Conservation (phyloP, 2,888 invertebrate species). For the Cryptocephalus moraei region DNA sequence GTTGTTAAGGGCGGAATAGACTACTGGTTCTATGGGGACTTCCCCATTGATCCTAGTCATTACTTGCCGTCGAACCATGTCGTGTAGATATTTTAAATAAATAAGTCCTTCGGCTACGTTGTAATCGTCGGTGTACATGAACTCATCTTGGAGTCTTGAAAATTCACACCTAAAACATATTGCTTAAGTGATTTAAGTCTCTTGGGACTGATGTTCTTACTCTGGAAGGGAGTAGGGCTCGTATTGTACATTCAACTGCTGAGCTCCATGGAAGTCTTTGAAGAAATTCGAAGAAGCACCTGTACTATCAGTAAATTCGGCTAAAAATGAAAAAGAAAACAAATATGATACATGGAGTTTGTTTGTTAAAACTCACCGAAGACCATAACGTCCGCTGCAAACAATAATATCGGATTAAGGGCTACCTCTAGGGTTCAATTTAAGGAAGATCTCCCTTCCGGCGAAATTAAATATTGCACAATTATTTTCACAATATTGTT, state of each 20-base stretch:
- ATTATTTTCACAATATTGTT: too few relatives aligned
- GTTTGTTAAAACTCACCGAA: too few relatives aligned
- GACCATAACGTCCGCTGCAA: too few relatives aligned
- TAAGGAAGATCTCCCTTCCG: too few relatives aligned
- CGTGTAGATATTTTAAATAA: slow-evolving; percentile 18
- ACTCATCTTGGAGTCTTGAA: slow-evolving; percentile 18
- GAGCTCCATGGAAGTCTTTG: slow-evolving; percentile 24
- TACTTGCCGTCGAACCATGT: slow-evolving; percentile 16
- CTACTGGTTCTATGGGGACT: slow-evolving; percentile 14
- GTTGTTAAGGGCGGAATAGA: slow-evolving; percentile 13
- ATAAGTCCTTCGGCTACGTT: slow-evolving; percentile 15
- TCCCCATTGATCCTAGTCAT: slow-evolving; percentile 15
- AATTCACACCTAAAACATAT: slow-evolving; percentile 19
- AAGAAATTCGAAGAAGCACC: slow-evolving; percentile 12
- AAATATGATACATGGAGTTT: too few relatives aligned
- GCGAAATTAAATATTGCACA: too few relatives aligned
- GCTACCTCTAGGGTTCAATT: too few relatives aligned
- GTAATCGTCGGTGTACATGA: slow-evolving; percentile 15
- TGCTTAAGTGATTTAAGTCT: not conserved
- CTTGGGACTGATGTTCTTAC: slow-evolving; percentile 10
- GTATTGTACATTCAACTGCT: slow-evolving; percentile 13
- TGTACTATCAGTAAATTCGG: not conserved
- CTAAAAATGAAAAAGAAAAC: too few relatives aligned
- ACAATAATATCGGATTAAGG: too few relatives aligned
- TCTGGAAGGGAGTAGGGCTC: slow-evolving; percentile 14